phyloP scores from a whole-genome alignment of 2,113 vertebrate genomes.

The Thunnus maccoyii region DNA sequence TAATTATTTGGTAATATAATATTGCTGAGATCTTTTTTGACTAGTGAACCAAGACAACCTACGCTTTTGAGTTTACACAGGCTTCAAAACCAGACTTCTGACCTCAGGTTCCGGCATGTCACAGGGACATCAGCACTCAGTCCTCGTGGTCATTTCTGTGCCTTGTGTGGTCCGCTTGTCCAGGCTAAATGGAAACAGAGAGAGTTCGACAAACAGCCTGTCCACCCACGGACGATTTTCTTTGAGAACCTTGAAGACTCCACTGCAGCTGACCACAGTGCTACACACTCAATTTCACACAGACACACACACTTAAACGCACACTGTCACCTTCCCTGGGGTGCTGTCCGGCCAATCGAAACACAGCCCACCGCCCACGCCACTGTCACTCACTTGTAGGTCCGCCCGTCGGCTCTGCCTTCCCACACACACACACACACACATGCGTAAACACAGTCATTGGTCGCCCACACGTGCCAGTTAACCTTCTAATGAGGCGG shows the following conservation, averaged over 20 bases:
- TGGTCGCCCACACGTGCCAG: constrained; percentile 72
- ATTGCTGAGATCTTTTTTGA: background rate
- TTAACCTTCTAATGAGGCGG: constrained; percentile 76
- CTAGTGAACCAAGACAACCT: background rate
- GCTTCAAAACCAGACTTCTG: background rate
- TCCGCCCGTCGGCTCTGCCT: constrained; percentile 47
- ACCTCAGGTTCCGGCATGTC: constrained; percentile 5
- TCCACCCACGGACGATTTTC: constrained; percentile 73
- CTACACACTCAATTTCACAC: constrained; percentile 40
- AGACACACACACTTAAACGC: constrained; percentile 27
- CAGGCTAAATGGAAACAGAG: constrained; percentile 70
- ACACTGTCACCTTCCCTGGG: constrained; percentile 46
- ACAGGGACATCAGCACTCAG: constrained; percentile 23
- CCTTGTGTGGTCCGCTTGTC: constrained; percentile 62
- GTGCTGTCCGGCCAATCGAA: constrained; percentile 32
- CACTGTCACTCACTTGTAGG: constrained; percentile 72
- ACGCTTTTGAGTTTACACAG: background rate
- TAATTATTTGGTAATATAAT: background rate
- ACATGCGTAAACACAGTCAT: constrained; percentile 26
- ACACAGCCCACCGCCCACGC: constrained; percentile 73
- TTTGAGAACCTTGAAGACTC: constrained; percentile 48
- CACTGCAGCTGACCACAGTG: constrained; percentile 34
- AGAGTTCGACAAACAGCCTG: constrained; percentile 75
- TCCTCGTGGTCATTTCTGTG: constrained; percentile 27
- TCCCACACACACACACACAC: constrained; percentile 45